Evolutionary conservation across 2,888 invertebrate genomes (phyloP).

Genomic region (Flabesymbios commensalis): DNA sequence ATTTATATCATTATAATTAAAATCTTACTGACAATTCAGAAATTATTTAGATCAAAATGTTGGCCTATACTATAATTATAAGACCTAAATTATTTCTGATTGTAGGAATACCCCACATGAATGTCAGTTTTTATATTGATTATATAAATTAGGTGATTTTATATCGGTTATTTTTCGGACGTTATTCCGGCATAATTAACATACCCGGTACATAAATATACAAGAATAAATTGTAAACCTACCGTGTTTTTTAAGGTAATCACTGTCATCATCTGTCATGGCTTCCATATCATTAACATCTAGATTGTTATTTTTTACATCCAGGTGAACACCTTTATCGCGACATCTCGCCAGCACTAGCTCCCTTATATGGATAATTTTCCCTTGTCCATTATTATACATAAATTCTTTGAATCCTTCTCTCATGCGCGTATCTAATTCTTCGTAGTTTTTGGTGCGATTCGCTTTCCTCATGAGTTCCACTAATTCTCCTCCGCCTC

Average conservation of each 20-base stretch:
- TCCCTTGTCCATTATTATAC: slow-evolving; percentile 90
- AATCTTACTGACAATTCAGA: too few species aligned
- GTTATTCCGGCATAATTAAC: too few species aligned
- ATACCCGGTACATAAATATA: too few species aligned
- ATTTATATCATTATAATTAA: too few species aligned
- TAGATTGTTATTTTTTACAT: background rate
- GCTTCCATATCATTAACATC: slow-evolving; percentile 20
- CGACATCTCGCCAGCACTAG: slow-evolving; percentile 15
- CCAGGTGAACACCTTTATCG: slow-evolving; percentile 1
- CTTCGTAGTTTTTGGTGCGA: background rate
- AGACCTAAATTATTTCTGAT: too few species aligned
- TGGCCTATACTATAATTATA: too few species aligned
- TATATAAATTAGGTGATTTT: too few species aligned
- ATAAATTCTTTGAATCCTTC: slow-evolving; percentile 85
- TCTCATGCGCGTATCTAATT: slow-evolving; percentile 89
- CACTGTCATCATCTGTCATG: slow-evolving; percentile 10
- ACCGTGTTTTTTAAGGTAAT: slow-evolving; percentile 29
- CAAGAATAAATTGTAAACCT: too few species aligned
- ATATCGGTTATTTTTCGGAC: too few species aligned
- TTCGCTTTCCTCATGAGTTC: slow-evolving; percentile 53
- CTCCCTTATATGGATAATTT: slow-evolving; percentile 51
- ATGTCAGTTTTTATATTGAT: too few species aligned
- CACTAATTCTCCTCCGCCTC: slow-evolving; percentile 69
- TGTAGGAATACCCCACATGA: too few species aligned
- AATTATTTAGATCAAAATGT: too few species aligned